Percentiles rank a stretch among this genome's conserved stretches.
phyloP scores from a whole-genome alignment of 2,113 vertebrate genomes.

The Trichechus manatus region DNA sequence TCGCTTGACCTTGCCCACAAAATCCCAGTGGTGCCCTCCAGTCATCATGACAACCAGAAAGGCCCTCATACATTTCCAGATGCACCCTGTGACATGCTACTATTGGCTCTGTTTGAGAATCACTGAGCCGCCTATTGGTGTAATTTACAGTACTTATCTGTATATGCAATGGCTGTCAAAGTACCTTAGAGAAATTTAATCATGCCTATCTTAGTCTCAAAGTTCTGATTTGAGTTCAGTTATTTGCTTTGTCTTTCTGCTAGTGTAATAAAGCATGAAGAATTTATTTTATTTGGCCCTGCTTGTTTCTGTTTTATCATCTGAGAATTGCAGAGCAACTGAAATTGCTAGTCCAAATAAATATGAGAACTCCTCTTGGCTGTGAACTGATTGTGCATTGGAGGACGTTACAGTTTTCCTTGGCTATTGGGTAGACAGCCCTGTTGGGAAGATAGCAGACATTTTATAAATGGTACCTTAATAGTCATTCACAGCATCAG shows the following conservation, averaged over 20 bases:
- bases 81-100: background rate
- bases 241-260: slow-evolving; percentile 29
- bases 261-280: slow-evolving; percentile 6
- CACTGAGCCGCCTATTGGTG: background rate
- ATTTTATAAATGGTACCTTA: slow-evolving; percentile 40
- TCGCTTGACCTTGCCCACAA: background rate
- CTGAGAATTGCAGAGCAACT: slow-evolving; percentile 47
- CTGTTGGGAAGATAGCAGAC: background rate
- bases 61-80: background rate
- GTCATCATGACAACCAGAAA: background rate
- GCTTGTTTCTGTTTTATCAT: slow-evolving; percentile 12
- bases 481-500: slow-evolving; percentile 3
- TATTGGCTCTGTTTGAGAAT: background rate
- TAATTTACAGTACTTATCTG: background rate
- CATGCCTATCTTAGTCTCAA: background rate
- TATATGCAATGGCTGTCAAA: background rate
- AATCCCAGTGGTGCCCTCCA: background rate
- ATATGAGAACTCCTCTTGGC: background rate
- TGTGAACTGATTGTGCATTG: background rate
- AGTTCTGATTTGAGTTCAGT: slow-evolving; percentile 27
- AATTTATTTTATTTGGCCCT: slow-evolving; percentile 39
- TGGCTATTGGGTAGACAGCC: background rate
- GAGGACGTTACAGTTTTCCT: background rate
- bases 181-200: background rate
- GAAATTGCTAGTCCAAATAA: slow-evolving; percentile 27